These are phyloP conservation scores for Rhizoglyphus robini DNA, from an alignment of 1,140 invertebrate species.

Conservation along the genomic window DNA sequence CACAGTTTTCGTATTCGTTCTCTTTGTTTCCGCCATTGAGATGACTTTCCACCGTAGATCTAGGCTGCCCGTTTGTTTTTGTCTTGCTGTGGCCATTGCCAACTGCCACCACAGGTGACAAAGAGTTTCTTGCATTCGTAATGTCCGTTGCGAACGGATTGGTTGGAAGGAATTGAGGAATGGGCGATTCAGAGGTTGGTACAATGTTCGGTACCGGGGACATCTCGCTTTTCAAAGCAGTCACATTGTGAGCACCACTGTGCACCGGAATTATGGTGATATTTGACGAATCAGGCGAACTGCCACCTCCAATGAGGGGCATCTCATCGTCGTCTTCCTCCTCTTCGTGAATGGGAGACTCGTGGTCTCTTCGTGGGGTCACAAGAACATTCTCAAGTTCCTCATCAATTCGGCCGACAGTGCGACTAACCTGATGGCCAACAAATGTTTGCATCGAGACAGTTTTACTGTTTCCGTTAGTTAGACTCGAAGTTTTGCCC, in stretches of 20 bases:
- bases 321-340: slow-evolving; percentile 2
- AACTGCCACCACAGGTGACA: neutral
- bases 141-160: neutral
- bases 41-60: no score
- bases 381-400: no score
- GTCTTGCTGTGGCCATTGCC: no score
- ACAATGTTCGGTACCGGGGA: neutral
- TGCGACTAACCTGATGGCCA: neutral
- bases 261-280: slow-evolving; percentile 12
- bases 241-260: slow-evolving; percentile 10
- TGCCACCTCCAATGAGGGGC: neutral
- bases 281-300: neutral
- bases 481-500: no score
- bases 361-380: no score
- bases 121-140: neutral
- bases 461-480: neutral
- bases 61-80: no score
- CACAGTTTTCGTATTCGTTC: neutral
- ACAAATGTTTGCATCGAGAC: neutral
- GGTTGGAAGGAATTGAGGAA: neutral
- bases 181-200: neutral
- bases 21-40: slow-evolving; percentile 5
- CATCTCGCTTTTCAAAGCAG: neutral
- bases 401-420: no score
- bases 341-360: neutral